Evolutionary conservation across 30 jellyfish, hydroid and myxozoan genomes (phyloP).

Genomic region (Aurelia coerulea): DNA sequence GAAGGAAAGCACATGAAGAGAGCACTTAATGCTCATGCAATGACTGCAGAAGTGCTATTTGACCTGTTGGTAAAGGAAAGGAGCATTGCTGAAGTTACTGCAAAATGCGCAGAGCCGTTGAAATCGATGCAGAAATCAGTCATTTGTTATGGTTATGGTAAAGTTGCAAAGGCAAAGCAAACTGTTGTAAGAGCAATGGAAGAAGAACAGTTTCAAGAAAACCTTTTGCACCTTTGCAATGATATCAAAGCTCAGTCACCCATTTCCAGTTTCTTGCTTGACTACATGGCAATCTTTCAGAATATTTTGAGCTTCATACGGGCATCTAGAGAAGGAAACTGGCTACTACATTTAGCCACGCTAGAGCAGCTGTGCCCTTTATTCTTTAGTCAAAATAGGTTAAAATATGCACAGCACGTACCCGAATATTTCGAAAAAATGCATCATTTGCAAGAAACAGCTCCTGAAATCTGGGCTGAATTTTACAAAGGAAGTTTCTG

Average conservation of each 20-base stretch:
- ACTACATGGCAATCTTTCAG: background rate
- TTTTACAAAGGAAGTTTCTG: background rate
- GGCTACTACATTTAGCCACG: conserved; percentile 23
- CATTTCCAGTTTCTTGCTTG: background rate
- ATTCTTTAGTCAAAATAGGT: conserved; percentile 5
- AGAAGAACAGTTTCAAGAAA: background rate
- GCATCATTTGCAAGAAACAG: conserved; percentile 2
- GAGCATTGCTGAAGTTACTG: background rate
- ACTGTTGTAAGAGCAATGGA: background rate
- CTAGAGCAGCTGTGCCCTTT: conserved; percentile 9
- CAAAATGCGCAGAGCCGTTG: background rate
- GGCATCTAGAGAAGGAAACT: conserved; percentile 13
- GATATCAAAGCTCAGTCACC: background rate
- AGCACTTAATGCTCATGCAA: conserved; percentile 28
- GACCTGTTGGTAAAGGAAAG: background rate
- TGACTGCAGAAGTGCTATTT: background rate
- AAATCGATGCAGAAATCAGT: background rate
- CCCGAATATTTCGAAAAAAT: conserved; percentile 2
- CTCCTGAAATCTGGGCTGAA: background rate
- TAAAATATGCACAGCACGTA: conserved; percentile 2
- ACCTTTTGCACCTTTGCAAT: background rate
- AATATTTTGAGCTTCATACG: background rate
- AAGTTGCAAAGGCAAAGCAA: background rate
- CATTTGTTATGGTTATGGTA: no score
- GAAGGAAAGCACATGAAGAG: conserved; percentile 26